These are phyloP conservation scores for Zoroaster sp. DNA, from an alignment of 53 echinoderm and acorn worm species.

Conservation along the genomic window DNA sequence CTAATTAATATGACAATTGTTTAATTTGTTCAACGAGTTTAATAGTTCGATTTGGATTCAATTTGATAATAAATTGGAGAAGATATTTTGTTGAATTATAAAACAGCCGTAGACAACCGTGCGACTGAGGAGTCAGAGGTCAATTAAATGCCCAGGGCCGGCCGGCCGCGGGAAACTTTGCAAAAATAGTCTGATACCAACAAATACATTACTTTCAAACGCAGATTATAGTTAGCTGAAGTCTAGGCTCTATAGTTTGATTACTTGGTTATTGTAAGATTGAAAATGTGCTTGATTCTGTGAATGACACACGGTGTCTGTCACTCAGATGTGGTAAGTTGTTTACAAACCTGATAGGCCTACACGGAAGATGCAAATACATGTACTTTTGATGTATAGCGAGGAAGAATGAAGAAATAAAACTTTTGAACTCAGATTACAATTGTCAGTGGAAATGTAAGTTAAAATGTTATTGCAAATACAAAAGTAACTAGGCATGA, in stretches of 20 bases:
- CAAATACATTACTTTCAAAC: not conserved
- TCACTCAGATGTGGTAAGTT: not conserved
- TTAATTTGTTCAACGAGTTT: not conserved
- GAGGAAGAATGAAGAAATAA: not conserved
- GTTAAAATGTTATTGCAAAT: too few relatives aligned
- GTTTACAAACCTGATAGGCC: not conserved
- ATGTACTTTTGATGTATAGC: not conserved
- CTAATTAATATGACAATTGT: not conserved
- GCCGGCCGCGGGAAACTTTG: constrained; percentile 18
- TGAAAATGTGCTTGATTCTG: not conserved
- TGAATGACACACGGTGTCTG: too few relatives aligned
- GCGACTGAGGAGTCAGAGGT: not conserved
- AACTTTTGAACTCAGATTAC: not conserved
- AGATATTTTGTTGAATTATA: not conserved
- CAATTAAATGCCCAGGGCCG: constrained; percentile 13
- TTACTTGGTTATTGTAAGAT: not conserved
- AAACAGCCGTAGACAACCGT: not conserved
- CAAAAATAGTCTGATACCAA: constrained; percentile 3
- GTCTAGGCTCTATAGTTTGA: not conserved
- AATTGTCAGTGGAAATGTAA: too few relatives aligned
- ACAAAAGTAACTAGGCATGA: too few relatives aligned
- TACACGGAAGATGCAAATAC: not conserved
- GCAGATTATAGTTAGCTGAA: not conserved
- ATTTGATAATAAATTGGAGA: not conserved
- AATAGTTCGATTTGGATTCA: too few relatives aligned